Evolutionary conservation across 2,888 invertebrate genomes (phyloP).

Genomic region (Drosophila mercatorum): DNA sequence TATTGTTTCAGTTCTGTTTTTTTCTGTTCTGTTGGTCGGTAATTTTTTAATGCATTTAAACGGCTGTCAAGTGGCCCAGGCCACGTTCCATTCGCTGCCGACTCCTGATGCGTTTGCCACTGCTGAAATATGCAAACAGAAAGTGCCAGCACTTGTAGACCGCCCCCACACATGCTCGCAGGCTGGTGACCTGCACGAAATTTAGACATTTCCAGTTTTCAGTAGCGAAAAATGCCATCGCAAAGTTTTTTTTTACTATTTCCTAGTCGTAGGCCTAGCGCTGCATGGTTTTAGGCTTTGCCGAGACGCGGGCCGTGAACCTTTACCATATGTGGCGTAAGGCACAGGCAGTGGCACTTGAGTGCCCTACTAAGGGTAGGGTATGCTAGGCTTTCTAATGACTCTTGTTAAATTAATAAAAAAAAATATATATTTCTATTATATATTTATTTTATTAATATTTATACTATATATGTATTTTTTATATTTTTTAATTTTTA

Average conservation of each 20-base stretch:
- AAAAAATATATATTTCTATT: no score
- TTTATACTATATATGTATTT: no score
- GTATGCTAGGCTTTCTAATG: background rate
- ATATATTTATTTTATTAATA: no score
- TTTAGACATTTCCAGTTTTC: conserved; percentile 62
- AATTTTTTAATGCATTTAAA: conserved; percentile 78
- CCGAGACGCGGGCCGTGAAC: conserved; percentile 6
- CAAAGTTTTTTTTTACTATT: conserved; percentile 20
- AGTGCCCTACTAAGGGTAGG: conserved; percentile 26
- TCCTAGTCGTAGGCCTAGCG: conserved; percentile 44
- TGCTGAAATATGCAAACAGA: conserved; percentile 63
- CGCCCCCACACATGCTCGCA: conserved; percentile 11
- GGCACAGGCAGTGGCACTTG: conserved; percentile 25
- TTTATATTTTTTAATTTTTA: background rate
- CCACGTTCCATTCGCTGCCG: conserved; percentile 38
- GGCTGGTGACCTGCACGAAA: conserved; percentile 40
- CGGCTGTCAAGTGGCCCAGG: conserved; percentile 74
- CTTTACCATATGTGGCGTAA: conserved; percentile 12
- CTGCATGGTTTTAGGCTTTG: conserved; percentile 38
- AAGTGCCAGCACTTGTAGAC: conserved; percentile 41
- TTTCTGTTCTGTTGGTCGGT: conserved; percentile 46
- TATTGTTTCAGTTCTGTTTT: conserved; percentile 3
- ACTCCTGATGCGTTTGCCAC: conserved; percentile 46
- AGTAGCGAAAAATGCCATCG: conserved; percentile 47
- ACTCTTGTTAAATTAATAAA: background rate